phyloP scores from a whole-genome alignment of 2,888 invertebrate genomes.

The Himalopsyche tibetana region DNA sequence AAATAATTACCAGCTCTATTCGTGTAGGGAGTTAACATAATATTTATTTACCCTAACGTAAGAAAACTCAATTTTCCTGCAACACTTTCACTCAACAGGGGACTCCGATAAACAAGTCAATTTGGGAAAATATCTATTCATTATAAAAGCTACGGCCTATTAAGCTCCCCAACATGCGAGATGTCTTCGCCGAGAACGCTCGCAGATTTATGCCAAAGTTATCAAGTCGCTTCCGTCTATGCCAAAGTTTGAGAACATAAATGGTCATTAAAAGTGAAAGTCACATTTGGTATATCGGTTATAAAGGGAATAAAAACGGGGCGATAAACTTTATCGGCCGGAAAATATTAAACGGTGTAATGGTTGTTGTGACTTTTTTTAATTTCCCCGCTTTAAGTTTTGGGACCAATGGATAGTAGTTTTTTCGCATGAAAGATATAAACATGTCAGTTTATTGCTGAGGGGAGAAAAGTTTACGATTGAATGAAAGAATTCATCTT shows the following conservation, averaged over 20 bases:
- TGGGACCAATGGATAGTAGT: constrained; percentile 3
- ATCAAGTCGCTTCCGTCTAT: constrained; percentile 41
- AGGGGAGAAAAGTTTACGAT: not conserved
- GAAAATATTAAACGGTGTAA: constrained; percentile 60
- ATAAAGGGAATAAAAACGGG: constrained; percentile 54
- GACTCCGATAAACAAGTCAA: not conserved
- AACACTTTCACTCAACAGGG: not conserved
- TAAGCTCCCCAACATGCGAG: not conserved
- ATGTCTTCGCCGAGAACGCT: not conserved
- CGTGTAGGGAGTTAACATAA: too few relatives aligned
- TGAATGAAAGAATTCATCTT: not conserved
- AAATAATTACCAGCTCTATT: too few relatives aligned
- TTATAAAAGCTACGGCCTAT: not conserved
- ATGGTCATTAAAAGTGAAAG: constrained; percentile 61
- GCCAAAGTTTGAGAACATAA: constrained; percentile 52
- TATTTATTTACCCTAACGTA: not conserved
- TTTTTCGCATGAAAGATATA: constrained; percentile 21
- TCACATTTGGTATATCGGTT: constrained; percentile 53
- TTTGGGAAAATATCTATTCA: not conserved
- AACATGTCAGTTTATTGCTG: not conserved
- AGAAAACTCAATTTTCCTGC: not conserved
- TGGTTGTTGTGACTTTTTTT: constrained; percentile 49
- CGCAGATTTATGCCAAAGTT: constrained; percentile 16
- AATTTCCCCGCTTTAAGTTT: constrained; percentile 32
- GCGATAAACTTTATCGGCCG: constrained; percentile 60